Evolutionary conservation across 2,113 vertebrate species (phyloP).

Genomic region (Dipodomys stephensi): DNA sequence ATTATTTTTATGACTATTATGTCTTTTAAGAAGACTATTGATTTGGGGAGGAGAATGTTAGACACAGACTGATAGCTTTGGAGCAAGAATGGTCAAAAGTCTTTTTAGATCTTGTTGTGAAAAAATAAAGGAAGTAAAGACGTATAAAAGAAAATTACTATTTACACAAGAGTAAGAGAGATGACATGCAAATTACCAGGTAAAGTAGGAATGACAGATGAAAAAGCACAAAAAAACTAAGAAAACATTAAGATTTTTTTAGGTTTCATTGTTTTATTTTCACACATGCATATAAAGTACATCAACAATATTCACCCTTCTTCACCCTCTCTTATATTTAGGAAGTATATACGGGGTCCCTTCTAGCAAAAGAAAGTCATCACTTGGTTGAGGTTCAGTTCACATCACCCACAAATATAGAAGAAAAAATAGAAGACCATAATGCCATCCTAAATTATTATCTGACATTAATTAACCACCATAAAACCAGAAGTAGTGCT

Average conservation of each 20-base stretch:
- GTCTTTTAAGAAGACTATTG: constrained; percentile 19
- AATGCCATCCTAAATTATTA: not conserved
- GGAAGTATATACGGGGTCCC: not conserved
- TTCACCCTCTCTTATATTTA: not conserved
- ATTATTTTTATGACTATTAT: not conserved
- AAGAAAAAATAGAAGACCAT: not conserved
- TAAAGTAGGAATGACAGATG: not conserved
- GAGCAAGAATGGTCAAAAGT: not conserved
- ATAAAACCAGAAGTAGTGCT: too few species aligned
- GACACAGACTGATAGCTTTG: not conserved
- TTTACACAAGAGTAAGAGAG: not conserved
- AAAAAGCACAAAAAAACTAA: not conserved
- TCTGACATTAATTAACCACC: not conserved
- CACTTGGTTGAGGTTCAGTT: not conserved
- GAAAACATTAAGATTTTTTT: not conserved
- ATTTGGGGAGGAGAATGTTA: not conserved
- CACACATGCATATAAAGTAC: too few species aligned
- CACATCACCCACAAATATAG: not conserved
- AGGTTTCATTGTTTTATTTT: too few species aligned
- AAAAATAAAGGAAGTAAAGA: constrained; percentile 3
- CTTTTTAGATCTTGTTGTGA: not conserved
- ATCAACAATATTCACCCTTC: too few species aligned
- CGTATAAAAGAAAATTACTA: constrained; percentile 2
- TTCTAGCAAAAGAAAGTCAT: not conserved
- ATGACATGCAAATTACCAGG: not conserved